Percentiles rank a stretch among this genome's conserved stretches.
phyloP scores from a whole-genome alignment of 1,140 invertebrate species.

The Drosophila pandora region DNA sequence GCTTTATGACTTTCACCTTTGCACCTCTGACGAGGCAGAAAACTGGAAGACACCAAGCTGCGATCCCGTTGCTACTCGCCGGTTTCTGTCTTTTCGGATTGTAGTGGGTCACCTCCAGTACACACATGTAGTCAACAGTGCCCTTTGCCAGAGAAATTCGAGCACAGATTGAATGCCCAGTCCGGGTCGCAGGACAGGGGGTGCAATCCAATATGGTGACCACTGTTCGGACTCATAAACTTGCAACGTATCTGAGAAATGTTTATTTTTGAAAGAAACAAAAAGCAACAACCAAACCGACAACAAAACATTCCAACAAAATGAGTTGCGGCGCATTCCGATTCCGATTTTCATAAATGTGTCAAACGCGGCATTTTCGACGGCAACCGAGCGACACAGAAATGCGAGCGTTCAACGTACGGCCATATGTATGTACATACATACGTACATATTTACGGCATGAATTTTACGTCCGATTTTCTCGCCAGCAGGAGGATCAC shows the following conservation, averaged over 20 bases:
- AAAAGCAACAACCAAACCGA: conserved; percentile 21
- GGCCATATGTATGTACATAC: background rate
- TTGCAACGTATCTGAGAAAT: conserved; percentile 33
- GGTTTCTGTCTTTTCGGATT: background rate
- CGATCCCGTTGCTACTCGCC: conserved; percentile 12
- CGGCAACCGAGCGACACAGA: conserved; percentile 39
- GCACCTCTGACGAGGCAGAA: conserved; percentile 26
- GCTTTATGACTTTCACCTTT: conserved; percentile 72
- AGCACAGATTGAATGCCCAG: background rate
- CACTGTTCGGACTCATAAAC: conserved; percentile 36
- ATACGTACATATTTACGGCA: conserved; percentile 14
- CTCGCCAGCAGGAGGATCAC: conserved; percentile 1
- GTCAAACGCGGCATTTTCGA: conserved; percentile 80
- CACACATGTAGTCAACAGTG: background rate
- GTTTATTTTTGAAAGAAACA: conserved; percentile 55
- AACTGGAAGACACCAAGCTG: conserved; percentile 46
- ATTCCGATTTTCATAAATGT: conserved; percentile 81
- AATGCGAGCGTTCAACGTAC: conserved; percentile 9
- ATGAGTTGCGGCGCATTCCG: conserved; percentile 77
- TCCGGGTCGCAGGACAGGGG: no score
- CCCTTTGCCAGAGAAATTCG: background rate
- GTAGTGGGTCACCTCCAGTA: background rate
- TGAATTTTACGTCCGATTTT: conserved; percentile 12
- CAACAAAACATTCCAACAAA: conserved; percentile 80
- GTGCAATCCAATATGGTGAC: conserved; percentile 6